Base-by-base conservation (phyloP, 2,797 vertebrate species). In the Coilia nasus region DNA sequence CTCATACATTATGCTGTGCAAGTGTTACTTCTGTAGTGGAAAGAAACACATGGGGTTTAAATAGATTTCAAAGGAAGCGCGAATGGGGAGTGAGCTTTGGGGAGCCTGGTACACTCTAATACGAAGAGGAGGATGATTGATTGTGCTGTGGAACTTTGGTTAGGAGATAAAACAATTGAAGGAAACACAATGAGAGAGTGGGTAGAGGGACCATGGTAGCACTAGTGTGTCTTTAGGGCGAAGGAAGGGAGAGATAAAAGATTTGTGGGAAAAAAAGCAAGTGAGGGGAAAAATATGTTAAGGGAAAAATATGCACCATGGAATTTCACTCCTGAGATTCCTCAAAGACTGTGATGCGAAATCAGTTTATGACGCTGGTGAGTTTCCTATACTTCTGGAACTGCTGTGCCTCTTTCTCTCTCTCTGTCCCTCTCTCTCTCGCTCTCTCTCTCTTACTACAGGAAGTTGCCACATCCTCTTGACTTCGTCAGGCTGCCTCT, bases 381-480 rank as follows among this genome's bases (percentile, higher is more conserved):
- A 25, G 62, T 31, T 71, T 35, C 67, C 71, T 78, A 41, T 78
- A 21, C 35, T 44, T 44, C 35, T 54, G 50, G 14, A 54, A 54
- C 3, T 54, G 2, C 50, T 54, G 50, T 54, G 50, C 9, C 50
- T 54, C 50, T 9, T 54, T 54, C 50, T 54, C 50, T 14, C 14
- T 28, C 28, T 25, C 23, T 35, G 28, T 35, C 15, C 41, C 64
- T 17, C 67, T 41, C 67, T 6, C 60, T 90, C 86, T 84, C 88
- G 23, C 87, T 87, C 1, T 0, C 85, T 82, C 78, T 71, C 90
- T 92, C 87, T 91, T 92, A 94, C 92, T 91, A 88, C 94, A 95
- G 95, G 95, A 95, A 95, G 92, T 94, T 92, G 94, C 94, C 94
- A 95, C 93, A 95, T 95, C 95, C 95, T 95, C 91, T 92, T 84